Evolutionary conservation across 2,113 vertebrate species (phyloP), one percentile per base, ranked within the genome.

Genomic region (Pagrus major): DNA sequence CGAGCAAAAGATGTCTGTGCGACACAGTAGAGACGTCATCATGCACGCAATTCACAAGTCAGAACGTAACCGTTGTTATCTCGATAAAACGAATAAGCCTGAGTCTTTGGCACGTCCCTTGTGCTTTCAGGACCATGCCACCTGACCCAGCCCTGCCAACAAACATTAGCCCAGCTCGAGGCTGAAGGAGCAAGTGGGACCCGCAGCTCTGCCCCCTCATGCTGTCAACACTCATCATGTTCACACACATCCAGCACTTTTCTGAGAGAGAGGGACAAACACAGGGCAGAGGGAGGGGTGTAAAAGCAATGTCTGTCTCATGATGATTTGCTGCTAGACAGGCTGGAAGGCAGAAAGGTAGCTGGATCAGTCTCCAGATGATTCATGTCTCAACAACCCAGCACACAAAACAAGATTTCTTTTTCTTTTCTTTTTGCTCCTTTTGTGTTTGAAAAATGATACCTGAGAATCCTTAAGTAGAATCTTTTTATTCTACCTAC

Each of bases 151-250:
- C 39, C 65, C 85, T 88, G 90, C 87, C 88, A 86, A 35, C 51
- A 68, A 63, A 68, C 76, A 84, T 91, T 80, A 90, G 71, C 29
- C 56, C 55, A 72, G 64, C 47, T 52, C 8, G 9, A 18, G 58
- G 58, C 66, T 79, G 76, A 88, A 1, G 6, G 56, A 80, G 72
- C 63, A 76, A 61, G 52, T 56, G 72, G 80, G 77, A 72, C 64
- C 76, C 46, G 55, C 68, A 76, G 68, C 6, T 6, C 56, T 29
- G 49, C n/a, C 29, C 10, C 8, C 44, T 69, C 56, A 49, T 12
- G 33, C 78, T 84, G 84, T 91, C 90, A 87, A 41, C 79, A 58
- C 66, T 35, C 69, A 88, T 91, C 84, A 83, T 23, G 59, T 42
- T 78, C 46, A 68, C 42, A 72, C 64, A 79, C 54, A 60, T 76